Evolutionary conservation across 2,113 vertebrate genomes (phyloP), one percentile per base, ranked within the genome.

Genomic region (Carlito syrichta): DNA sequence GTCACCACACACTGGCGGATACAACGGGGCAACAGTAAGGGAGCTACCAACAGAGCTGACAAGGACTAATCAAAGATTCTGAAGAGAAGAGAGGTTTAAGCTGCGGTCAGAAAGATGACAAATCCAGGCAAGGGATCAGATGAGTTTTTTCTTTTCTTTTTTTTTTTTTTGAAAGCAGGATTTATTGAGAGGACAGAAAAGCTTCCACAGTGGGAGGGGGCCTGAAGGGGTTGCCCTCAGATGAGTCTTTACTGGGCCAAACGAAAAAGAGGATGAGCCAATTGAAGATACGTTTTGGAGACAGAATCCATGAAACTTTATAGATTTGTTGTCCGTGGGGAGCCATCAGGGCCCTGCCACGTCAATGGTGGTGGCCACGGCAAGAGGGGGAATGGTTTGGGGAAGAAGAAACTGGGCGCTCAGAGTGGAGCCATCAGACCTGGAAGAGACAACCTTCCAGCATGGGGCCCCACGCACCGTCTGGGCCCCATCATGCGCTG

Each of bases 391-490:
- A 30, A 20, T 19, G 5, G 16, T 16, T n/a, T 20, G 52, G 54
- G 71, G 14, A 78, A n/a, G 48, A 19, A 77, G 35, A 83, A 45
- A 35, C 35, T 19, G 6, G 25, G 48, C 25, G 38, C 35, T 66
- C 69, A 32, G 48, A 68, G 8, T 8, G 23, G 68, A 8, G 8
- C 5, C 77, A 12, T 73, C 19, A 68, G 38, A 38, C 35, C 68
- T n/a, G 60, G 11, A 14, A 63, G 43, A 68, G 82, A 38, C 25
- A 14, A 48, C 16, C 58, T 43, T 14, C 40, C 20, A 48, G 12
- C 3, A 0, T 12, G 0, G 3, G 14, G 43, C 1, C 40, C 30
- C 69, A 6, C 19, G 19, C 35, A 12, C 13, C n/a, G 38, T 40
- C 23, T 6, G 27, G 62, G 25, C 20, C 25, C 52, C 4, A 2